Percentiles rank a stretch among this genome's conserved stretches.
These are phyloP conservation scores for Neuroscelio doddi DNA, from an alignment of 2,888 invertebrate genomes.

Conservation along the genomic window DNA sequence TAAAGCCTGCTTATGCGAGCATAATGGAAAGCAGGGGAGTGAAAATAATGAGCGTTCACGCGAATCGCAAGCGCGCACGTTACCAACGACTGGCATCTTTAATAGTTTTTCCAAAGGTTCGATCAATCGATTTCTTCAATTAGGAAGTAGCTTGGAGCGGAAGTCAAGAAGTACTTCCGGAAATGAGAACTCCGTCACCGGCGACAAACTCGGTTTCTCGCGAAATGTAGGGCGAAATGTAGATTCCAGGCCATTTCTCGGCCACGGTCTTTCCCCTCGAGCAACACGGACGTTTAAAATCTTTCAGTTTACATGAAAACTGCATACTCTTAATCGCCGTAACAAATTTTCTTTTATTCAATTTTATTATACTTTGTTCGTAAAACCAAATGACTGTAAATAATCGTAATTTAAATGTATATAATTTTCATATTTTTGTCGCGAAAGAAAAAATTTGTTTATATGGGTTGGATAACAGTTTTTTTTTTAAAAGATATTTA, in stretches of 20 bases:
- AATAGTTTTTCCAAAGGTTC: slow-evolving; percentile 33
- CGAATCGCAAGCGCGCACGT: slow-evolving; percentile 6
- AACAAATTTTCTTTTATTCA: background rate
- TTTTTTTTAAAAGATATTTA: too few species aligned
- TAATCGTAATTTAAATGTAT: too few species aligned
- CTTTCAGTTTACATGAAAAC: background rate
- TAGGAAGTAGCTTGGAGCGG: slow-evolving; percentile 41
- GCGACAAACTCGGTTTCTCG: slow-evolving; percentile 57
- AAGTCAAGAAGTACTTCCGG: slow-evolving; percentile 59
- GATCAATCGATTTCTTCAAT: slow-evolving; percentile 45
- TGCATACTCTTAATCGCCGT: background rate
- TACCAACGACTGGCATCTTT: slow-evolving; percentile 21
- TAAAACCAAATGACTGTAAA: too few species aligned
- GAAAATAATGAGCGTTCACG: slow-evolving; percentile 22
- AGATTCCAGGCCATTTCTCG: slow-evolving; percentile 46
- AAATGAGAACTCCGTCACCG: slow-evolving; percentile 61
- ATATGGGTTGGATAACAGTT: background rate
- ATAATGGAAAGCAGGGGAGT: slow-evolving; percentile 9
- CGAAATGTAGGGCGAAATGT: slow-evolving; percentile 39
- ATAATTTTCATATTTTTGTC: background rate
- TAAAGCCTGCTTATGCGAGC: slow-evolving; percentile 8
- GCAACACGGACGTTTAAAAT: slow-evolving; percentile 8
- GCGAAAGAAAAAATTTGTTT: background rate
- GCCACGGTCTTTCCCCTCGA: slow-evolving; percentile 33
- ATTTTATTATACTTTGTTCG: background rate